These are phyloP conservation scores for Epinotia nisella DNA, from an alignment of 2,888 invertebrate species.

Conservation along the genomic window DNA sequence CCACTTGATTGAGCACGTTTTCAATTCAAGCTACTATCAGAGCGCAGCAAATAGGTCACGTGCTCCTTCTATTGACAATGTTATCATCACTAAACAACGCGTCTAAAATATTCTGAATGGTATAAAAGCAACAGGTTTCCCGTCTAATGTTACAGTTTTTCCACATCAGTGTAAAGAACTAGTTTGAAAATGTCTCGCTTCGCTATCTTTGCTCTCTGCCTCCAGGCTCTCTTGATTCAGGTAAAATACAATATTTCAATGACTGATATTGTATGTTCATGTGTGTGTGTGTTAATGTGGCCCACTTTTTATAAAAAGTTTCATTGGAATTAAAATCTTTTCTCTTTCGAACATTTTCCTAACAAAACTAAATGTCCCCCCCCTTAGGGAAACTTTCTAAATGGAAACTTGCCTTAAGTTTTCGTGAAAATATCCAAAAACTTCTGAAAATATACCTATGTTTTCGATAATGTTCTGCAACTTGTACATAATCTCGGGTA, in stretches of 20 bases:
- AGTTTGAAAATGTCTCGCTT: constrained; percentile 28
- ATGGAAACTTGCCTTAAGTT: no score
- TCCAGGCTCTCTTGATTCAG: constrained; percentile 33
- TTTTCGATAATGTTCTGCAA: no score
- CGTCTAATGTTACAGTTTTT: constrained; percentile 1
- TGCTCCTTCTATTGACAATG: not conserved
- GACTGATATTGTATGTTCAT: not conserved
- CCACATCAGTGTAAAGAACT: constrained; percentile 4
- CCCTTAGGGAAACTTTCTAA: no score
- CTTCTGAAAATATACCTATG: no score
- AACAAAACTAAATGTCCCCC: no score
- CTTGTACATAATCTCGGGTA: no score
- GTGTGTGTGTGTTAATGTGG: no score
- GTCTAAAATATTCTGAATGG: not conserved
- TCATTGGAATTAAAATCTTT: no score
- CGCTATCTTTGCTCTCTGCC: constrained; percentile 7
- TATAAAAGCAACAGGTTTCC: not conserved
- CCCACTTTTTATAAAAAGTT: no score
- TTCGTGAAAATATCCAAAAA: no score
- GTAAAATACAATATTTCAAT: not conserved
- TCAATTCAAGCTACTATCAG: not conserved
- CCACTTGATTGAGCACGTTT: not conserved
- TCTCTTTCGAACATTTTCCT: no score
- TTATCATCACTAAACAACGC: not conserved
- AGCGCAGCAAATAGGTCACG: not conserved